These are phyloP conservation scores for Perizoma affinitatum DNA, from an alignment of 2,888 invertebrate genomes.

Conservation along the genomic window DNA sequence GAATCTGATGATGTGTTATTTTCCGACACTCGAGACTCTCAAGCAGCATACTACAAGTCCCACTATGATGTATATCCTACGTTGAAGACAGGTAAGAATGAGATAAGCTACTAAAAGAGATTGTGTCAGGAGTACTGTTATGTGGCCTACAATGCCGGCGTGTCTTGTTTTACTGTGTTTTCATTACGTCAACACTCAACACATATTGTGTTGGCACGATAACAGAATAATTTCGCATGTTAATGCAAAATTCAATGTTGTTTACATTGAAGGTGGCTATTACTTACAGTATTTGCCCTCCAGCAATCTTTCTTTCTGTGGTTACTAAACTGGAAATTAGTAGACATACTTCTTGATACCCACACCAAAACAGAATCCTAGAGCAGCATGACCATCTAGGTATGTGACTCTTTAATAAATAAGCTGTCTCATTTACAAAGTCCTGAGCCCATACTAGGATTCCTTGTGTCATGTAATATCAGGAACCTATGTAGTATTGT, in stretches of 20 bases:
- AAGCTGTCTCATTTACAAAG: too few relatives aligned
- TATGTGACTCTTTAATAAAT: too few relatives aligned
- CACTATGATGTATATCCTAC: conserved; percentile 71
- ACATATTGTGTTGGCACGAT: conserved; percentile 39
- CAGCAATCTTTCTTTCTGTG: neutral
- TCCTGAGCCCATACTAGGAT: too few relatives aligned
- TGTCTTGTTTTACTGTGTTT: conserved; percentile 45
- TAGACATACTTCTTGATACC: too few relatives aligned
- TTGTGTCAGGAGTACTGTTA: conserved; percentile 44
- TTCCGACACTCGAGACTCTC: conserved; percentile 49
- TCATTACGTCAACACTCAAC: conserved; percentile 46
- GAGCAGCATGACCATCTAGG: too few relatives aligned
- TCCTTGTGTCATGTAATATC: too few relatives aligned
- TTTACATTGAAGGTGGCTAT: too few relatives aligned
- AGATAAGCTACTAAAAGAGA: too few relatives aligned
- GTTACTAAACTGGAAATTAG: conserved; percentile 4
- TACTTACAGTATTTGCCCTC: too few relatives aligned
- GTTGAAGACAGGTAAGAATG: conserved; percentile 64
- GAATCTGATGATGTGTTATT: conserved; percentile 45
- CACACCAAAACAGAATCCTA: too few relatives aligned
- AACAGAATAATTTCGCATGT: conserved; percentile 5
- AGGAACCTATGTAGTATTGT: too few relatives aligned
- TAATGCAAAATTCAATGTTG: too few relatives aligned
- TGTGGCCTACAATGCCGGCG: conserved; percentile 52
- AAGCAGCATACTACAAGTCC: conserved; percentile 59